phyloP scores from a whole-genome alignment of 53 echinoderm and acorn worm genomes.

The Echinarachnius parma region DNA sequence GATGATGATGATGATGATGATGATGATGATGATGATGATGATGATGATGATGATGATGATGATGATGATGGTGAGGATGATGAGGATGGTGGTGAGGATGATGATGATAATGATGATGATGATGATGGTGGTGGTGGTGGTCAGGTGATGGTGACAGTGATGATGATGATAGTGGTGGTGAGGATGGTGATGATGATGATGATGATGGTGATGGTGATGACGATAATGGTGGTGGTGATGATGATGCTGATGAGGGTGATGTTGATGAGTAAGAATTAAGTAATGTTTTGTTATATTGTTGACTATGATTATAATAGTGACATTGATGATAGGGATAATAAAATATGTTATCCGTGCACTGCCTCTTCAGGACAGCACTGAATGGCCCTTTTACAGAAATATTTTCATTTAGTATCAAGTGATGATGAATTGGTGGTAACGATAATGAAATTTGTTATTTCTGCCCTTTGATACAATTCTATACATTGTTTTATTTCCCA shows the following conservation, averaged over 20 bases:
- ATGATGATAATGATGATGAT: too few relatives aligned
- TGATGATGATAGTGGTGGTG: too few relatives aligned
- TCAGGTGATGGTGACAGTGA: too few relatives aligned
- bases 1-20: slow-evolving; percentile 4
- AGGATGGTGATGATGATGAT: neutral
- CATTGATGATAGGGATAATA: too few relatives aligned
- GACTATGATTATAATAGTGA: neutral
- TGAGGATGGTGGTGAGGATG: too few relatives aligned
- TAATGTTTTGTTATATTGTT: too few relatives aligned
- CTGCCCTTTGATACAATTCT: neutral
- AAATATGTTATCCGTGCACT: too few relatives aligned
- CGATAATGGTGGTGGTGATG: neutral
- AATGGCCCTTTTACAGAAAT: too few relatives aligned
- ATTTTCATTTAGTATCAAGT: neutral
- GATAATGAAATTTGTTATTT: neutral
- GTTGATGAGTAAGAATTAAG: neutral
- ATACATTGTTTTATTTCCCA: neutral
- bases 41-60: slow-evolving; percentile 6
- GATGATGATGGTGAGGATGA: too few relatives aligned
- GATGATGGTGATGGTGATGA: neutral
- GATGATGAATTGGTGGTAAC: neutral
- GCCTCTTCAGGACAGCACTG: too few relatives aligned
- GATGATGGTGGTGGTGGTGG: too few relatives aligned
- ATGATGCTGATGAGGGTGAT: too few relatives aligned
- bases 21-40: neutral